phyloP scores from a whole-genome alignment of 2,797 vertebrate genomes.

The Prunella strophiata region DNA sequence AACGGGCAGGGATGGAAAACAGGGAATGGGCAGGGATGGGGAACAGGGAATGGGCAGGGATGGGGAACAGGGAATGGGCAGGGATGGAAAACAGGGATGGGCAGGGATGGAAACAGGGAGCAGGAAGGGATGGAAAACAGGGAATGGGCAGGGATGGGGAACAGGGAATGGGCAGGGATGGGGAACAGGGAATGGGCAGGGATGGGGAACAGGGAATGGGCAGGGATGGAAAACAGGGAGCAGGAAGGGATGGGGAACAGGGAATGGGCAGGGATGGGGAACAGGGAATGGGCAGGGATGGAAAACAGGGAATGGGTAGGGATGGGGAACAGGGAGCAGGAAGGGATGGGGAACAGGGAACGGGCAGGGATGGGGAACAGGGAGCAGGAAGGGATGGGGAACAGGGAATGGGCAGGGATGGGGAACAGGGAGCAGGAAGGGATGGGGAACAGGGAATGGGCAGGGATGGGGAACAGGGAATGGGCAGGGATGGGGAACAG shows the following conservation, averaged over 20 bases:
- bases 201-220: background rate
- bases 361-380: background rate
- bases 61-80: too few species aligned
- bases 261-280: too few species aligned
- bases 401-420: background rate
- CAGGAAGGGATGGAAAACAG: background rate
- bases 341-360: background rate
- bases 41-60: background rate
- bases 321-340: too few species aligned
- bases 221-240: background rate
- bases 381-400: background rate
- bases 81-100: too few species aligned
- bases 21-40: background rate
- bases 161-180: background rate
- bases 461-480: background rate
- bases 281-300: background rate
- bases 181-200: background rate
- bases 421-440: too few species aligned
- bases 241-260: background rate
- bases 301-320: too few species aligned
- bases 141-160: background rate
- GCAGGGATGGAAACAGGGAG: too few species aligned
- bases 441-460: background rate
- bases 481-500: background rate
- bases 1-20: too few species aligned